Percentiles rank a stretch among this genome's conserved stretches.
phyloP scores from a whole-genome alignment of 2,113 vertebrate genomes.

The Carollia perspicillata region DNA sequence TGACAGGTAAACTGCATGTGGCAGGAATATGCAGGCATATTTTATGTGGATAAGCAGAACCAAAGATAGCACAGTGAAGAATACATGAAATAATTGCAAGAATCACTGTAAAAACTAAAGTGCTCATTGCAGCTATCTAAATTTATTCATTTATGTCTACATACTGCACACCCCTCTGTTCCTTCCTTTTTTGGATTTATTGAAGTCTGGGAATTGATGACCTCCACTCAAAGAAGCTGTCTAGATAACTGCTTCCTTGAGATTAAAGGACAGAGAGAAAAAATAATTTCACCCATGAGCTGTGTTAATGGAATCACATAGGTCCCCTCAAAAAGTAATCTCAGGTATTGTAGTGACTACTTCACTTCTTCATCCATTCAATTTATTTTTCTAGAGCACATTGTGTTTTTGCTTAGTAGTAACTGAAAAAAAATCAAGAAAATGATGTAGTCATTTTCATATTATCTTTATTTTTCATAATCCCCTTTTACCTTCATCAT shows the following conservation, averaged over 20 bases:
- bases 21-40: not conserved
- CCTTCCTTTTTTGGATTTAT: not conserved
- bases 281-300: constrained; percentile 81
- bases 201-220: not conserved
- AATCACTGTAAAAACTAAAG: not conserved
- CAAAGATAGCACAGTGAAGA: not conserved
- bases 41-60: not conserved
- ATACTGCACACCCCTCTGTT: not conserved
- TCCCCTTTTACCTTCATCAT: not conserved
- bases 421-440: not conserved
- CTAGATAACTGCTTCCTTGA: constrained; percentile 68
- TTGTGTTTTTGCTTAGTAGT: not conserved
- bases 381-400: not conserved
- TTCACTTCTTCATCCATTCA: not conserved
- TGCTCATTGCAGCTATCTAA: not conserved
- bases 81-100: not conserved
- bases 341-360: rapidly evolving
- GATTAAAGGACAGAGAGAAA: constrained; percentile 80
- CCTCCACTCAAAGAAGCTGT: not conserved
- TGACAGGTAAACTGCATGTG: too few species aligned
- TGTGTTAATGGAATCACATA: not conserved
- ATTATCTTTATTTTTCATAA: not conserved
- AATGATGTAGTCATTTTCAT: not conserved
- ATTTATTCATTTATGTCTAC: not conserved
- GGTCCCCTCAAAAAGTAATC: rapidly evolving